Evolutionary conservation across 2,888 invertebrate genomes (phyloP), one percentile per base, ranked within the genome.

Genomic region (Trachelus iudaicus): DNA sequence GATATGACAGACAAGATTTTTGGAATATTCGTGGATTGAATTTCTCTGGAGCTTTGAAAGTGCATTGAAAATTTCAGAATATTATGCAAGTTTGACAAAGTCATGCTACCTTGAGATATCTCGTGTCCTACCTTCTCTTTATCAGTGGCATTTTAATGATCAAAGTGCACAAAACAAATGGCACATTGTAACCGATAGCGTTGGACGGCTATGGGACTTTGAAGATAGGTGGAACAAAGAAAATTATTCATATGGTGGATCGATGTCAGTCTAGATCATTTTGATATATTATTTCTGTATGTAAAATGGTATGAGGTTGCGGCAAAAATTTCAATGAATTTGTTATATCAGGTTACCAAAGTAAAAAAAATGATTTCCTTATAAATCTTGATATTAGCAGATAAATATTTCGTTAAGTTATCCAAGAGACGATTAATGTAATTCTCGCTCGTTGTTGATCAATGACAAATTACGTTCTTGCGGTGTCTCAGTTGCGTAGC

Each of bases 381-480:
- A 4, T 40, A 15, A 6, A 4, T 15, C 1, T 15, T 40, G 4
- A 15, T 40, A 40, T 40, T 15, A 40, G 40, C 40, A 40, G 15
- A n/a, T 33, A 4, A 69, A 69, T 69, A 40, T 30, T 85, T 81
- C 83, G 83, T 84, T 85, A 82, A 82, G 81, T 83, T 83, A 81
- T 79, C 83, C 85, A 83, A 87, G 81, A 83, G 40, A 56, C 9
- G 1, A 9, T 6, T 23, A 56, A 2, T 88, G 87, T 90, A 90
- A 89, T 89, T 88, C 88, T 83, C 83, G 86, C 79, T 88, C 89
- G 88, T 90, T 89, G 90, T 90, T 90, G 89, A 90, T 85, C 90
- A 86, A 89, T 88, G 88, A 87, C 84, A 56, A 56, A 9, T 56
- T 23, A 40, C 40, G 23, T 6, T 23, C 9, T 56, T 9, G 6